phyloP scores from a whole-genome alignment of 2,888 invertebrate species.

The Dastarcus helophoroides region DNA sequence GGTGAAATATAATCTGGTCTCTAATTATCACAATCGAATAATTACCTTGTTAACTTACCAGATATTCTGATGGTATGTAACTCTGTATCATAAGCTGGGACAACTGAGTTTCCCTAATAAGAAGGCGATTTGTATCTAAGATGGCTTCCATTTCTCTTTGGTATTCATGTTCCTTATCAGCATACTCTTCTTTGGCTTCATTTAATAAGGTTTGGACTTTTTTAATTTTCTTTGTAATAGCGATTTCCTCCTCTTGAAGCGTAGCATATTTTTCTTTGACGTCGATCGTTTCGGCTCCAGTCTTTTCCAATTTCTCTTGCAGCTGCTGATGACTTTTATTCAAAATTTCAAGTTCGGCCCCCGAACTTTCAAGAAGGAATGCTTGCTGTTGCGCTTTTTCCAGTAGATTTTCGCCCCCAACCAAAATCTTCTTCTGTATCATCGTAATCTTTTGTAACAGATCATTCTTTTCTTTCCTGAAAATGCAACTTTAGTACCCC shows the following conservation, averaged over 20 bases:
- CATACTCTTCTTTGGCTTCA: constrained; percentile 73
- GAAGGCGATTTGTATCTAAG: constrained; percentile 81
- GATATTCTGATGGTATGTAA: constrained; percentile 89
- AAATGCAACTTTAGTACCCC: constrained; percentile 8
- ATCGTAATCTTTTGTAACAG: constrained; percentile 76
- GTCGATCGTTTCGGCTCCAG: constrained; percentile 85
- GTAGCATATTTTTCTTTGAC: constrained; percentile 91
- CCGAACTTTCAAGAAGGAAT: constrained; percentile 75
- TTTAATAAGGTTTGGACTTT: constrained; percentile 79
- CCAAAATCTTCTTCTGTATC: constrained; percentile 89
- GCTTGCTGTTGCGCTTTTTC: constrained; percentile 96
- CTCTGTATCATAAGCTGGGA: constrained; percentile 84
- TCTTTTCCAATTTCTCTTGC: constrained; percentile 71
- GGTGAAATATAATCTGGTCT: no score
- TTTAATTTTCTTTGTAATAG: constrained; percentile 85
- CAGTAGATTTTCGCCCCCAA: constrained; percentile 94
- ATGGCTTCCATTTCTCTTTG: constrained; percentile 95
- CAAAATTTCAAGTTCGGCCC: constrained; percentile 67
- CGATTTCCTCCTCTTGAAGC: constrained; percentile 88
- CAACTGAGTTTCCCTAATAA: constrained; percentile 81
- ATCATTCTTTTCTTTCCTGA: constrained; percentile 63
- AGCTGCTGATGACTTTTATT: constrained; percentile 70
- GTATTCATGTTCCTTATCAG: constrained; percentile 85
- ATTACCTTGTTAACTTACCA: constrained; percentile 43
- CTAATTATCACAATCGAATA: no score